Conservation (phyloP, 37 sponge, comb jelly and placozoan species). For the Beroe ovata region DNA sequence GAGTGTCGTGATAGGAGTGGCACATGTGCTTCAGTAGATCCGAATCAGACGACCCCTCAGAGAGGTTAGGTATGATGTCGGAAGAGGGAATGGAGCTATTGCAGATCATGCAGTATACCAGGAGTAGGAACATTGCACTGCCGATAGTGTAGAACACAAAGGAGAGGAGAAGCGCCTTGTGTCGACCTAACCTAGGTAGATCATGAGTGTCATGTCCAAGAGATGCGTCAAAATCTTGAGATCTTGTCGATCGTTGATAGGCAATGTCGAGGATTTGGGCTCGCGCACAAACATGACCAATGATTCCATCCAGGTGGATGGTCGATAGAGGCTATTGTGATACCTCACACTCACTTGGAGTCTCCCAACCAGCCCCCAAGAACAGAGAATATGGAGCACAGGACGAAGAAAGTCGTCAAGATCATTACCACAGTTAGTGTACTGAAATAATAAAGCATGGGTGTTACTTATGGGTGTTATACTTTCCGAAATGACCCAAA, state of each 20-base stretch:
- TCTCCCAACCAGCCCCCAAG: conserved; percentile 53
- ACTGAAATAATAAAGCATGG: too few species aligned
- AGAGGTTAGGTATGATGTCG: background rate
- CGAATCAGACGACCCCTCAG: background rate
- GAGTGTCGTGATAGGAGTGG: background rate
- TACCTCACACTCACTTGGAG: conserved; percentile 8
- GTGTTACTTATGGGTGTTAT: too few species aligned
- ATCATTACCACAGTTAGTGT: conserved; percentile 6
- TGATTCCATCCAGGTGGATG: too few species aligned
- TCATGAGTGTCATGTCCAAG: background rate
- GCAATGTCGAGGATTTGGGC: too few species aligned
- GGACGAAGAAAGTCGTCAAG: background rate
- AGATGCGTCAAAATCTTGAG: too few species aligned
- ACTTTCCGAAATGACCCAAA: too few species aligned
- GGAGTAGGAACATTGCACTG: background rate
- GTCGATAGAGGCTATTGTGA: too few species aligned
- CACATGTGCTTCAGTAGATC: background rate
- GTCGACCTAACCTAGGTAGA: background rate
- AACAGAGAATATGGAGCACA: background rate
- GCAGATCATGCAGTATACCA: conserved; percentile 7
- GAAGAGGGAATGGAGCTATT: background rate
- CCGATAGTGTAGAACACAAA: conserved; percentile 35
- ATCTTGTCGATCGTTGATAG: too few species aligned
- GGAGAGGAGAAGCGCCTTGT: conserved; percentile 13
- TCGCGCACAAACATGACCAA: too few species aligned